Conservation (phyloP, 2,888 invertebrate species). For the Atherix ibis region DNA sequence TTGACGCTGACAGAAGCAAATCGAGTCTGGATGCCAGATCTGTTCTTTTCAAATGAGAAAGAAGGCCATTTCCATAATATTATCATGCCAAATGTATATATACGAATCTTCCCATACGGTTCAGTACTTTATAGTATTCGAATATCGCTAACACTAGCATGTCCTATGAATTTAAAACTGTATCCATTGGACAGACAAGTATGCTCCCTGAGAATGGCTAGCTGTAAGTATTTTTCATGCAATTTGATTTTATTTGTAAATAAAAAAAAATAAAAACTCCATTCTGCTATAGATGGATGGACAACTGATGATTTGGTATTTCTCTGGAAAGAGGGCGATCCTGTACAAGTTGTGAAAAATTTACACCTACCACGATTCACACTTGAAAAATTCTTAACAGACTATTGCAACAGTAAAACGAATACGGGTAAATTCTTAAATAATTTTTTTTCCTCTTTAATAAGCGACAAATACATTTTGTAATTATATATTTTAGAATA, state of each 20-base stretch:
- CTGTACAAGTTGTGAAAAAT: constrained; percentile 89
- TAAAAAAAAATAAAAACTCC: background rate
- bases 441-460: no score
- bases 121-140: constrained; percentile 94
- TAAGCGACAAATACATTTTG: no score
- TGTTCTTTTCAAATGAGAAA: constrained; percentile 96
- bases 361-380: constrained; percentile 88
- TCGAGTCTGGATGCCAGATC: constrained; percentile 96
- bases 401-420: constrained; percentile 92
- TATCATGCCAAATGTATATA: constrained; percentile 95
- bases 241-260: background rate
- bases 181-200: constrained; percentile 93
- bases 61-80: constrained; percentile 95
- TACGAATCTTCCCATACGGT: constrained; percentile 88
- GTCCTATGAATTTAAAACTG: constrained; percentile 93
- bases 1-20: constrained; percentile 85
- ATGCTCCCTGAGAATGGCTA: constrained; percentile 89
- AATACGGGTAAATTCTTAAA: constrained; percentile 86
- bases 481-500: no score
- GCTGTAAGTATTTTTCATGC: constrained; percentile 60
- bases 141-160: constrained; percentile 87
- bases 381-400: constrained; percentile 84
- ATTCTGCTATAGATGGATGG: constrained; percentile 67
- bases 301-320: constrained; percentile 93
- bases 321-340: constrained; percentile 90